phyloP scores from a whole-genome alignment of 2,888 invertebrate genomes.

The Odontothrips loti region DNA sequence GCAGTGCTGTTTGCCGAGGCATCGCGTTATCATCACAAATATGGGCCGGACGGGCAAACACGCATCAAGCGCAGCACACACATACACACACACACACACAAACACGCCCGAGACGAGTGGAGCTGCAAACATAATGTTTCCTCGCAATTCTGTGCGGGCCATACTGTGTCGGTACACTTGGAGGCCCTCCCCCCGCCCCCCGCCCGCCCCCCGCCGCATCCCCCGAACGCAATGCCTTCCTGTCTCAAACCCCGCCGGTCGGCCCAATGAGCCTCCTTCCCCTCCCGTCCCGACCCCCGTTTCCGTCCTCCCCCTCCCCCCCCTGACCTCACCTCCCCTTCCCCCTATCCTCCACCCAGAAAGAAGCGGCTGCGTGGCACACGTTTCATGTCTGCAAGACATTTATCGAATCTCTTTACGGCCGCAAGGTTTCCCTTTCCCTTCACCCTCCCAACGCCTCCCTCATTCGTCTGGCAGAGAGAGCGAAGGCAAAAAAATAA shows the following conservation, averaged over 20 bases:
- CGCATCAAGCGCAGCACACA: too few species aligned
- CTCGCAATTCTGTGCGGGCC: background rate
- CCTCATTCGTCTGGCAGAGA: background rate
- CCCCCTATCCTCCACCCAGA: background rate
- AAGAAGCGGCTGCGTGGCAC: background rate
- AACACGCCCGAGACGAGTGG: background rate
- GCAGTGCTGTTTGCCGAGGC: background rate
- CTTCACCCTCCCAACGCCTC: background rate
- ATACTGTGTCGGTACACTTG: background rate
- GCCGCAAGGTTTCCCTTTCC: background rate
- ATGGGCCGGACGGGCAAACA: background rate
- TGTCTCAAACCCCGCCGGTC: background rate
- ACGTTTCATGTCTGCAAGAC: constrained; percentile 16
- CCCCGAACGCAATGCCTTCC: background rate
- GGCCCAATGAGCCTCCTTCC: background rate
- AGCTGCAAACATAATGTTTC: constrained; percentile 5
- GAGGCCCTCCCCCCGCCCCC: background rate
- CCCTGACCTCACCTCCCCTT: background rate
- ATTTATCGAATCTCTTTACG: constrained; percentile 19
- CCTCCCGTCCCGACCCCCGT: background rate
- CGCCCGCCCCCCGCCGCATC: background rate
- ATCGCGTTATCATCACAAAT: background rate
- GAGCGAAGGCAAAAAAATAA: background rate
- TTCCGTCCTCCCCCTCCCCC: background rate
- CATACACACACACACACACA: too few species aligned